phyloP scores from a whole-genome alignment of 2,797 vertebrate genomes.

The Arremon brunneinucha region DNA sequence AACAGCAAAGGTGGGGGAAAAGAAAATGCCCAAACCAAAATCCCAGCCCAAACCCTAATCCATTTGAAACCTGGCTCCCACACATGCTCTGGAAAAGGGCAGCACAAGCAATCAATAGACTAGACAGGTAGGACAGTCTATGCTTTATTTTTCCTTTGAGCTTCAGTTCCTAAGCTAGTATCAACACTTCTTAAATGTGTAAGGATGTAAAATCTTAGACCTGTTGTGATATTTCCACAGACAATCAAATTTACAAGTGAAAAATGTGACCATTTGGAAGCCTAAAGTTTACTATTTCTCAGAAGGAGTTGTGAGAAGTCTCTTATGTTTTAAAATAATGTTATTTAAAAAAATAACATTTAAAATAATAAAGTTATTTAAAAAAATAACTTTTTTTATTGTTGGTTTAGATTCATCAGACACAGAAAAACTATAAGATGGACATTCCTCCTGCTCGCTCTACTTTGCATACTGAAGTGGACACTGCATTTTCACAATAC shows the following conservation, averaged over 20 bases:
- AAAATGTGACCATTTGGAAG: background rate
- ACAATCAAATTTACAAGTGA: background rate
- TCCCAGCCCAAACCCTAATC: background rate
- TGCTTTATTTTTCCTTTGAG: background rate
- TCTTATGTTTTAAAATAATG: background rate
- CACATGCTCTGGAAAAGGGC: background rate
- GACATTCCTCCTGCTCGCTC: background rate
- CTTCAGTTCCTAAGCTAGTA: background rate
- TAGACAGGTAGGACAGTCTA: background rate
- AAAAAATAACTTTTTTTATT: background rate
- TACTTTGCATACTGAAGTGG: background rate
- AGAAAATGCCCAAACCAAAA: background rate
- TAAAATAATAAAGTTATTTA: too few species aligned
- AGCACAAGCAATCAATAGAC: background rate
- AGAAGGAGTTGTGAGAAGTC: background rate
- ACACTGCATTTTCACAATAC: constrained; percentile 64
- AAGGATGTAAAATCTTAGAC: background rate
- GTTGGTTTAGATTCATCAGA: background rate
- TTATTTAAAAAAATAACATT: too few species aligned
- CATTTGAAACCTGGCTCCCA: background rate
- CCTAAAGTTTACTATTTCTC: background rate
- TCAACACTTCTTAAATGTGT: background rate
- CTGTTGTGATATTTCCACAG: background rate
- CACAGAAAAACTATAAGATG: background rate
- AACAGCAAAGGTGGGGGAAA: background rate